These are phyloP conservation scores for Myrmophylax atrothorax DNA, from an alignment of 2,113 vertebrate species.

Conservation along the genomic window DNA sequence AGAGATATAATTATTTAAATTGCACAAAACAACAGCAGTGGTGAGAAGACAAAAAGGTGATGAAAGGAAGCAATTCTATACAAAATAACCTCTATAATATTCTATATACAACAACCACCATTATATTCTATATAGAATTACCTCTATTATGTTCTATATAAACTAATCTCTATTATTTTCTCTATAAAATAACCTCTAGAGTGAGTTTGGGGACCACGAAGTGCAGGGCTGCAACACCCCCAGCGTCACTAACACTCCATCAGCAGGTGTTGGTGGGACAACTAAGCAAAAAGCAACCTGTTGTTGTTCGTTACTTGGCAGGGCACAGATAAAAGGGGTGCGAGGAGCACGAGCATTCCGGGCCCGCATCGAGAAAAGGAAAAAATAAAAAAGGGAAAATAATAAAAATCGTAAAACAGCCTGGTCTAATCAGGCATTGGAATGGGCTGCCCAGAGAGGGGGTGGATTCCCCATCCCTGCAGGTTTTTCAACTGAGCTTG, in stretches of 20 bases:
- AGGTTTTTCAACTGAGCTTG: too few species aligned
- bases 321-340: too few species aligned
- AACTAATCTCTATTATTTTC: too few species aligned
- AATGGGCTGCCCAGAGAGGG: too few species aligned
- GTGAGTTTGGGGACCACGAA: not conserved
- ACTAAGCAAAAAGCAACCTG: not conserved
- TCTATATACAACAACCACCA: too few species aligned
- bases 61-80: not conserved
- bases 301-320: not conserved
- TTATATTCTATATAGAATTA: too few species aligned
- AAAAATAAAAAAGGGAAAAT: not conserved
- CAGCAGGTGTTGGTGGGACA: not conserved
- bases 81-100: not conserved
- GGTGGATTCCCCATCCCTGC: too few species aligned
- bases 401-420: rapidly evolving
- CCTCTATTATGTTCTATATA: too few species aligned
- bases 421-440: too few species aligned
- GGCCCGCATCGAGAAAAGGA: not conserved
- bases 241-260: not conserved
- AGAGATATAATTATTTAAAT: rapidly evolving
- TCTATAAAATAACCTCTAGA: not conserved
- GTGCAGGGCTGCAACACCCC: rapidly evolving
- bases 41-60: not conserved
- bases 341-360: not conserved
- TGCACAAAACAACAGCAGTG: rapidly evolving